Evolutionary conservation across 1,140 invertebrate species (phyloP), one percentile per base, ranked within the genome.

Genomic region (Temnothorax longispinosus): DNA sequence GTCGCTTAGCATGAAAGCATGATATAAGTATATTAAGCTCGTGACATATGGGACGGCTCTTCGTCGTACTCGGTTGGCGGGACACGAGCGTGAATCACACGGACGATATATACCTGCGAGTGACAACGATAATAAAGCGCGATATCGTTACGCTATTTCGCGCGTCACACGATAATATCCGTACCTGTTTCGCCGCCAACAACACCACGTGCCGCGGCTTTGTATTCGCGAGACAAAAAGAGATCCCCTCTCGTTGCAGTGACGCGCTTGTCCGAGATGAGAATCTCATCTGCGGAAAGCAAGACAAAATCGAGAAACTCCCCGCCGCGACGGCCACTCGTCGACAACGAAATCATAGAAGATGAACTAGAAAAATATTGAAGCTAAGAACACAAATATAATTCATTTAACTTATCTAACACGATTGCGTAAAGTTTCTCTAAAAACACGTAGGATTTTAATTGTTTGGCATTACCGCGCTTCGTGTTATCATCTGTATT

Each of bases 21-120:
- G 41, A 21, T 27, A 69, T 69, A 69, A 69, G 81, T 88, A 88
- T 44, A 58, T 65, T 54, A 78, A 67, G 38, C 52, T 35, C 3
- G 38, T 74, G 80, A 85, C 87, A 78, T 52, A 65, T 41, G 74
- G 21, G 50, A 50, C 56, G 52, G 35, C 56, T 38, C 11, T 44
- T 32, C 44, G 10, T 85, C 50, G 56, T 35, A 32, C 21, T 62
- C 32, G 44, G 60, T 78, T 60, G 62, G 21, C 56, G 44, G 44
- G 47, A 86, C 67, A 41, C 54, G 78, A 54, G 65, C 13, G 69
- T 56, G 76, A 87, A 81, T 89, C 69, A 80, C 41, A 11, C 8
- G 7, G 27, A 44, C 50, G 81, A 67, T 60, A n/a, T 38, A 32
- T 74, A 54, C 4, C 52, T 54, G 44, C 11, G 50, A 47, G 27